Evolutionary conservation across 2,888 invertebrate species (phyloP).

Genomic region (Drosophila birchii): DNA sequence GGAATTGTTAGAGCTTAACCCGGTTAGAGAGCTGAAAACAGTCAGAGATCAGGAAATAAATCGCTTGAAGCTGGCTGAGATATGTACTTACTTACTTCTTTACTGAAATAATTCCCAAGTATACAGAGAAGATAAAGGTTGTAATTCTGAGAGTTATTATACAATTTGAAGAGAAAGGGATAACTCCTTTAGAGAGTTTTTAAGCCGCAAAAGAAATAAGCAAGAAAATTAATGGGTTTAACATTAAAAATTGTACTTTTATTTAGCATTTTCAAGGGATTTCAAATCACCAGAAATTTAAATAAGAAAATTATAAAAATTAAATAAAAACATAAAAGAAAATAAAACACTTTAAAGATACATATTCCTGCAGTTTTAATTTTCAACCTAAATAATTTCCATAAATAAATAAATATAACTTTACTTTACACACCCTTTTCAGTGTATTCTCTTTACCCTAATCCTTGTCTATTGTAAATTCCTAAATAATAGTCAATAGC

Average conservation of each 20-base stretch:
- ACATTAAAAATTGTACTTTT: background rate
- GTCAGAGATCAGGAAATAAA: constrained; percentile 6
- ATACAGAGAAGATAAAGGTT: background rate
- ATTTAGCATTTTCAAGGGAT: background rate
- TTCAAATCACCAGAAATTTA: accelerated
- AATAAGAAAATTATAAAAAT: background rate
- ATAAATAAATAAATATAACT: background rate
- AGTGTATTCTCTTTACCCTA: background rate
- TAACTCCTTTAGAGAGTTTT: background rate
- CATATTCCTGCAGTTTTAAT: background rate
- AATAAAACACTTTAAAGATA: no score
- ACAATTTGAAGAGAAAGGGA: background rate
- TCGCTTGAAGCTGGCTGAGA: background rate
- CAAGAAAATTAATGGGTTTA: background rate
- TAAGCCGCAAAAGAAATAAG: background rate
- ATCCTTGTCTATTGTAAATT: background rate
- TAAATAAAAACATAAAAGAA: no score
- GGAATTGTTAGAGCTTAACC: constrained; percentile 2
- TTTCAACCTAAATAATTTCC: no score
- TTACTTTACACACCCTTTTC: no score
- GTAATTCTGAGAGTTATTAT: background rate
- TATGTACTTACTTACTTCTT: background rate
- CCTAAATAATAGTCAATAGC: background rate
- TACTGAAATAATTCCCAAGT: background rate
- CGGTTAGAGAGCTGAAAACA: background rate